Evolutionary conservation across 2,888 invertebrate species (phyloP).

Genomic region (Chironomus tentans): DNA sequence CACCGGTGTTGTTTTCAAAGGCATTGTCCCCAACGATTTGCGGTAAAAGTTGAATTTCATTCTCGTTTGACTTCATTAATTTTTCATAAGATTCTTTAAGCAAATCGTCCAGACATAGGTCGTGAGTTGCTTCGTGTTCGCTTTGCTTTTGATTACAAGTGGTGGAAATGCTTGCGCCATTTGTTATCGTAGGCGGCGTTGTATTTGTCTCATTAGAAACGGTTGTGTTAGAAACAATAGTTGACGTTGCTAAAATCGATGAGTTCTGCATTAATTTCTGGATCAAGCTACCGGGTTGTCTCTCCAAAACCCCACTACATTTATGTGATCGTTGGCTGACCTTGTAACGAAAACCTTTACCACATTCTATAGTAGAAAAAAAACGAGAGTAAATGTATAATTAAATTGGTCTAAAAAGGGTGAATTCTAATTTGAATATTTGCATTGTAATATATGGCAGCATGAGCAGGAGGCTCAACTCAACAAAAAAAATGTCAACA

Average conservation of each 20-base stretch:
- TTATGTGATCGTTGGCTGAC: conserved; percentile 78
- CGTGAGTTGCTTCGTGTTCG: background rate
- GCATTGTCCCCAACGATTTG: background rate
- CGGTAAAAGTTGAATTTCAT: background rate
- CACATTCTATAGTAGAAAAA: conserved; percentile 44
- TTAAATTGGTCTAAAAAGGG: background rate
- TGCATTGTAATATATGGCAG: background rate
- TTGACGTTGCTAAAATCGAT: conserved; percentile 40
- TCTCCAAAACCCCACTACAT: conserved; percentile 53
- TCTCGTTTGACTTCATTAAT: conserved; percentile 10
- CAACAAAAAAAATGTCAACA: background rate
- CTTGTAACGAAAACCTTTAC: conserved; percentile 75
- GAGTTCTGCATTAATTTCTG: conserved; percentile 46
- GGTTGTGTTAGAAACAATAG: conserved; percentile 31
- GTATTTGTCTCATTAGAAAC: conserved; percentile 8
- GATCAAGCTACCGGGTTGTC: conserved; percentile 45
- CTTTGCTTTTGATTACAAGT: background rate
- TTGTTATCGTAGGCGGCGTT: background rate
- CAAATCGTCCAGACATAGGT: conserved; percentile 22
- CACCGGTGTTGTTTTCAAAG: background rate
- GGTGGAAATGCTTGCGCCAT: background rate
- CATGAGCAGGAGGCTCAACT: background rate
- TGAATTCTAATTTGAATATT: background rate
- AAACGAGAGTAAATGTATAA: background rate
- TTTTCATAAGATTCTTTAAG: conserved; percentile 25